Base-by-base conservation (phyloP, 2,888 invertebrate species). In the Cryptus armator region DNA sequence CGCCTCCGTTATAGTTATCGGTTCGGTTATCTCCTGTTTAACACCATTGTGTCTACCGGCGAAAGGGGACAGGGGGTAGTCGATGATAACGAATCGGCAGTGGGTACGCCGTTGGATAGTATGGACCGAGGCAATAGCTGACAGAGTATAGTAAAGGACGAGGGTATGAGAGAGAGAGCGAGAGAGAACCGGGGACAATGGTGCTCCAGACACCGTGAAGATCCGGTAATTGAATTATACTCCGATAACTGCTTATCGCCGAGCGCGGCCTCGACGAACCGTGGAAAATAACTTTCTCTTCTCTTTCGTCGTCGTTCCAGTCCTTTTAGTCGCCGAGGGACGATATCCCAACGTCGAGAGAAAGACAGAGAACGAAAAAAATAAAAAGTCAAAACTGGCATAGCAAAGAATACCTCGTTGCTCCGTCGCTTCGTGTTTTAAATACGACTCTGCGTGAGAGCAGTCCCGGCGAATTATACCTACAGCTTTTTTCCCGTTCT, bases 151-250 rank as follows among this genome's bases (percentile, higher is more conserved):
- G 76, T 32, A 62, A 67, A 46, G 51, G 66, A 77, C 59, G 80
- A 74, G 75, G 77, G 68, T 43, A 16, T 46, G 67, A 43, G 81
- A 75, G 85, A 85, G 81, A 74, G 83, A 83, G 81, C 53, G 83
- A 80, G 74, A 10, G 56, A 85, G 85, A 81, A 83, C 79, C 85
- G 80, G 83, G 83, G 81, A 91, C 92, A 92, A 91, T 91, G 90
- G 85, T 86, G 88, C 89, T 90, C 86, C 84, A 84, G 88, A 87
- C 89, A 89, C 89, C 87, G 88, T 89, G 91, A 91, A 92, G 92
- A 91, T 91, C 90, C 89, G 89, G 91, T 93, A 93, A 93, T 93
- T 93, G 92, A 93, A 93, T 93, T 92, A 93, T 90, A 91, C 88
- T 88, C 90, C 89, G 91, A 92, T 92, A 93, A 92, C 90, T 89